A percentile compares a stretch with the other conserved stretches of the same genome.
Evolutionary conservation across 2,113 vertebrate genomes (phyloP).

Genomic region (Lathamus discolor): DNA sequence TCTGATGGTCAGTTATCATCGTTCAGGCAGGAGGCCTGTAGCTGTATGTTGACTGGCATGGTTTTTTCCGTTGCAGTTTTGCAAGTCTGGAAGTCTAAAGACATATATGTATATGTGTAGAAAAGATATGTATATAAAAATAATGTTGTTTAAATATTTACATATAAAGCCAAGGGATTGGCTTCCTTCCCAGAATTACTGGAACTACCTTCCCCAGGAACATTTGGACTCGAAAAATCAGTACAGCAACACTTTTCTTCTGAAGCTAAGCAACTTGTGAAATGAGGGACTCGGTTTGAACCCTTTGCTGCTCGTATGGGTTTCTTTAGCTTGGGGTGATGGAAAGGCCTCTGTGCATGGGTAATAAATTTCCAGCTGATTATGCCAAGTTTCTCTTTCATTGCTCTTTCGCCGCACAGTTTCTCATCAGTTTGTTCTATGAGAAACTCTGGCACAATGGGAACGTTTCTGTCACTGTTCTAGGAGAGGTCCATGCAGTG

Average conservation of each 20-base stretch:
- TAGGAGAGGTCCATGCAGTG: not conserved
- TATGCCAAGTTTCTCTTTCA: not conserved
- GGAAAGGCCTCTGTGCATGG: not conserved
- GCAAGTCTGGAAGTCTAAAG: slow-evolving; percentile 47
- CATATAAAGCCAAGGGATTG: slow-evolving; percentile 76
- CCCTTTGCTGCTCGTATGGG: slow-evolving; percentile 19
- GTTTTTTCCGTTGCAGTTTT: slow-evolving; percentile 37
- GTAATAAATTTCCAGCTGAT: not conserved
- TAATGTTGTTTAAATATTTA: slow-evolving; percentile 84
- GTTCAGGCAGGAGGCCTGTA: not conserved
- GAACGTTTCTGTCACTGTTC: not conserved
- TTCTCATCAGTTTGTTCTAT: not conserved
- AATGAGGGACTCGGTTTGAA: slow-evolving; percentile 53
- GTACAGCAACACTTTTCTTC: slow-evolving; percentile 68
- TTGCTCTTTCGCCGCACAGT: not conserved
- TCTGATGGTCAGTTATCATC: not conserved
- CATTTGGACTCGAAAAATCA: slow-evolving; percentile 82
- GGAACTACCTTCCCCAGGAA: slow-evolving; percentile 81
- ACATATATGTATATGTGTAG: slow-evolving; percentile 53
- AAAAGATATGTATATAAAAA: slow-evolving; percentile 67
- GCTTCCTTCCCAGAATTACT: slow-evolving; percentile 82
- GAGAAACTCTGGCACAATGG: not conserved
- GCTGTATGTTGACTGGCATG: not conserved
- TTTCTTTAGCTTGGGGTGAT: slow-evolving; percentile 7
- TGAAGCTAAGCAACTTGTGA: slow-evolving; percentile 72